These are phyloP conservation scores for Sphaerophoria taeniata DNA, from an alignment of 2,888 invertebrate genomes.

Conservation along the genomic window DNA sequence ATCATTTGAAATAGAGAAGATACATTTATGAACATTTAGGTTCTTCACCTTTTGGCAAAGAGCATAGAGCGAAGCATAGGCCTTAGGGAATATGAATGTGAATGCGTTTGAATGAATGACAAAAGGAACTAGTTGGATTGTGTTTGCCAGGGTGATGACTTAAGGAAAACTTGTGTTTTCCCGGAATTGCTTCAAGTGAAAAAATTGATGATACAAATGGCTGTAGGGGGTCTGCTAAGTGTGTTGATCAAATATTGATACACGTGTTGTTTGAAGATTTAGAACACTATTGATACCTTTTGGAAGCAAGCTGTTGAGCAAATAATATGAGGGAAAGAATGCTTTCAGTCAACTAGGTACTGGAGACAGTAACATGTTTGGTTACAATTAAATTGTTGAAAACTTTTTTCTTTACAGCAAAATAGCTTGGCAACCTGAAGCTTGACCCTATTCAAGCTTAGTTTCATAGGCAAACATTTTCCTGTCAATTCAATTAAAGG, in stretches of 20 bases:
- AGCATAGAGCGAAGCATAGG: not conserved
- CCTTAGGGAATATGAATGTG: conserved; percentile 6
- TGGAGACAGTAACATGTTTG: too few relatives aligned
- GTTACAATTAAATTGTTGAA: too few relatives aligned
- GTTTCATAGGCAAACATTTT: too few relatives aligned
- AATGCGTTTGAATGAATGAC: conserved; percentile 30
- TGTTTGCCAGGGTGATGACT: not conserved
- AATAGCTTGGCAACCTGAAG: too few relatives aligned
- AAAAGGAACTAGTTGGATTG: conserved; percentile 29
- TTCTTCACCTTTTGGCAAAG: conserved; percentile 69
- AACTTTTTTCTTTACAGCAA: too few relatives aligned
- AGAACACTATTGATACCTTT: too few relatives aligned
- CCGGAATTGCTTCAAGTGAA: not conserved
- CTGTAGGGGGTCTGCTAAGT: not conserved
- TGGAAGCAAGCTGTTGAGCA: too few relatives aligned
- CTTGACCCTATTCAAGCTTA: too few relatives aligned
- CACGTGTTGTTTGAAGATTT: not conserved
- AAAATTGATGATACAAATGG: not conserved
- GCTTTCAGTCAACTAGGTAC: too few relatives aligned
- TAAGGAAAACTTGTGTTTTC: conserved; percentile 2
- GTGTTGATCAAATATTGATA: not conserved
- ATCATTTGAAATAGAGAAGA: conserved; percentile 45
- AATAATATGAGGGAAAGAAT: too few relatives aligned
- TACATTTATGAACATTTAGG: conserved; percentile 64
- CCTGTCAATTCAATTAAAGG: too few relatives aligned